Conservation (phyloP, 2,888 invertebrate genomes). For the Cyaniris semiargus region DNA sequence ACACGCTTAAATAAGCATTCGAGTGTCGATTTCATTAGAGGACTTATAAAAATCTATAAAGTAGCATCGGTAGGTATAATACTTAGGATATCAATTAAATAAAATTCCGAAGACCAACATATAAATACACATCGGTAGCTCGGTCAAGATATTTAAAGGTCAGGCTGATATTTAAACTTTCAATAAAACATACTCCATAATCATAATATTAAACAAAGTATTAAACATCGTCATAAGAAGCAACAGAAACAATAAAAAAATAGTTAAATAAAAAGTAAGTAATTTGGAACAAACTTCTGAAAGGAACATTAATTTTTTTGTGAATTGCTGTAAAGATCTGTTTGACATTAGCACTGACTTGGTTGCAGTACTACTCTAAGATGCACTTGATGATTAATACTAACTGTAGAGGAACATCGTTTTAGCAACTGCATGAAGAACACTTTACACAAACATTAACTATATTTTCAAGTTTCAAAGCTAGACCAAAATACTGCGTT, state of each 20-base stretch:
- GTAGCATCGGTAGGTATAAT: constrained; percentile 11
- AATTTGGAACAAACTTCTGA: constrained; percentile 3
- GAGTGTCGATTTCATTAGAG: background rate
- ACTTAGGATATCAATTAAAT: background rate
- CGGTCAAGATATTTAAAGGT: background rate
- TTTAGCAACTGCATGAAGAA: background rate
- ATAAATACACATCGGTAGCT: background rate
- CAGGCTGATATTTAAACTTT: background rate
- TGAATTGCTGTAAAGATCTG: background rate
- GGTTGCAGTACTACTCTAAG: background rate
- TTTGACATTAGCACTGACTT: background rate
- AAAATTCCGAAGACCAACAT: background rate
- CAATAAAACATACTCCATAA: constrained; percentile 5
- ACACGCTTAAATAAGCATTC: constrained; percentile 24
- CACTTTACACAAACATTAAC: background rate
- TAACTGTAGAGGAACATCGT: constrained; percentile 2
- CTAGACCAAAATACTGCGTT: too few relatives aligned
- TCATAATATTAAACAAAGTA: background rate
- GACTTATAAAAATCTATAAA: background rate
- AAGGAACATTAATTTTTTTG: background rate
- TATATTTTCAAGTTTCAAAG: background rate
- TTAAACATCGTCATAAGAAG: background rate
- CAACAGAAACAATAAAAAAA: background rate
- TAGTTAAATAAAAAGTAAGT: background rate
- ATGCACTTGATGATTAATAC: constrained; percentile 14